Evolutionary conservation across 2,888 invertebrate genomes (phyloP), one percentile per base, ranked within the genome.

Genomic region (Hirtodrosophila duncani): DNA sequence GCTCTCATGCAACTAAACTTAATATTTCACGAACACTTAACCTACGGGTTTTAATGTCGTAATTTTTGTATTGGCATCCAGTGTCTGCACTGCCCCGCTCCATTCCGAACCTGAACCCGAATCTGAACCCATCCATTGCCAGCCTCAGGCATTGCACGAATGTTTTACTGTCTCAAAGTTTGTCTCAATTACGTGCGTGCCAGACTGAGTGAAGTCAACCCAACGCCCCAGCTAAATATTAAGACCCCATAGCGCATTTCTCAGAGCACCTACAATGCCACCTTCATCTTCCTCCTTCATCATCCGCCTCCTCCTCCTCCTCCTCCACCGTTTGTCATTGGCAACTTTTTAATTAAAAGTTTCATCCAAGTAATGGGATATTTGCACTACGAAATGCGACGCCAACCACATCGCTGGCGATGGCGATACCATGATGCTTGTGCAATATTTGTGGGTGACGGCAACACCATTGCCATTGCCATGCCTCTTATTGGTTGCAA

Each of bases 321-420:
- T 18, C 30, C 13, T 31, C 16, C 27, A 30, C 57, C 58, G 67
- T 69, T 71, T 72, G 77, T 72, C 77, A 75, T 71, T 79, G 77
- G 72, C 56, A 77, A 68, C 75, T 72, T 81, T 80, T 82, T 81
- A 81, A 81, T 81, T 81, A 81, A 81, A 81, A 81, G 72, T 81
- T 81, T 82, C 70, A 67, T 64, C 67, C 64, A 61, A 67, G 82
- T 81, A 79, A 81, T 81, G 77, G 66, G 77, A 79, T 79, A 79
- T 75, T 78, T 78, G 72, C 64, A 72, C 70, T 70, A 57, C 59
- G 65, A 77, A 62, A 78, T 69, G 81, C 79, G 52, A 78, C 55
- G 56, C 50, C 61, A 61, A 59, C 81, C 69, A 71, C 63, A 52
- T 59, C 65, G 21, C n/a, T 27, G 23, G 23, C 41, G 14, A 30